A percentile compares a stretch with the other conserved stretches of the same genome.
These are phyloP conservation scores for Dolichoris vasculosae DNA, from an alignment of 1,140 invertebrate genomes.

Conservation along the genomic window DNA sequence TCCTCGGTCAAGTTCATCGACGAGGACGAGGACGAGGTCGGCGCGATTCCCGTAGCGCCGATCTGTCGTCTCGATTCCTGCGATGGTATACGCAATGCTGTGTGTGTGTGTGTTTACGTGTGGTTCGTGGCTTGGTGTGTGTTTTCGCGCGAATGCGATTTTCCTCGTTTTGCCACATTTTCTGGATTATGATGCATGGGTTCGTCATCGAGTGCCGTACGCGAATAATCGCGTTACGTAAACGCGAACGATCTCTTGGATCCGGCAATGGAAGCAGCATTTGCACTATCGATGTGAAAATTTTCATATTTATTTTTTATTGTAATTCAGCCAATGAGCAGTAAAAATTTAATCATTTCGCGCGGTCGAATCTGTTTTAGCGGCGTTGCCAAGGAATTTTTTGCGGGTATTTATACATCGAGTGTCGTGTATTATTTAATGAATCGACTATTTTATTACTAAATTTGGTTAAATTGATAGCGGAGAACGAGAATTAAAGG, in stretches of 20 bases:
- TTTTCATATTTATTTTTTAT: background rate
- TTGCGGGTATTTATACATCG: too few relatives aligned
- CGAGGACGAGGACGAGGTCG: slow-evolving; percentile 62
- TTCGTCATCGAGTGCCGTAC: background rate
- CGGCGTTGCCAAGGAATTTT: background rate
- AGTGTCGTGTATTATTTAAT: background rate
- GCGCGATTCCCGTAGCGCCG: background rate
- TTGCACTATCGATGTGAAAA: background rate
- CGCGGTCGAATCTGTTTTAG: background rate
- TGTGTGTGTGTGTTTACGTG: background rate
- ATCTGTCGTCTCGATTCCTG: background rate
- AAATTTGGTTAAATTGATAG: background rate
- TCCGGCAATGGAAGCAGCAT: background rate
- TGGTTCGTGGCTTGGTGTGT: too few relatives aligned
- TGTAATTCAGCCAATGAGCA: background rate
- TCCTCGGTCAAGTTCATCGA: slow-evolving; percentile 70
- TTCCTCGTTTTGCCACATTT: background rate
- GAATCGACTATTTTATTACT: background rate
- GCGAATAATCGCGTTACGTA: background rate
- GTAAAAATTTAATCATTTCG: background rate
- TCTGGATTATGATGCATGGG: background rate
- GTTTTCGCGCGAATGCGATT: background rate
- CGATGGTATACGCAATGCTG: background rate
- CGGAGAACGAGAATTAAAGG: background rate
- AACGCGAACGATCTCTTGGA: background rate